Conservation (phyloP, 1,140 invertebrate species). For the Leptinotarsa undecemlineata region DNA sequence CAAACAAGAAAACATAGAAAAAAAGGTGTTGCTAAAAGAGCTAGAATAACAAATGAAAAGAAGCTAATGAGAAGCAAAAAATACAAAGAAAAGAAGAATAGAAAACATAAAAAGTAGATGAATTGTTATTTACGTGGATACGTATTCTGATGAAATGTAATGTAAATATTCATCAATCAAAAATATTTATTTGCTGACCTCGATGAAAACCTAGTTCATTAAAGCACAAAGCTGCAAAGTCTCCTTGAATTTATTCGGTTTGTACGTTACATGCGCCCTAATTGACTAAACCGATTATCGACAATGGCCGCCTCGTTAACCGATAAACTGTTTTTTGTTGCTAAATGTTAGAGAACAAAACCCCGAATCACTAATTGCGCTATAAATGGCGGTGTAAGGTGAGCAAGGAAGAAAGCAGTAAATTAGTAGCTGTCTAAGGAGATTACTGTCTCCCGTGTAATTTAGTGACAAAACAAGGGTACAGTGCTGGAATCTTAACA, state of each 20-base stretch:
- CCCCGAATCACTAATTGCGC: conserved; percentile 28
- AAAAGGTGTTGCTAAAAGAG: too few species aligned
- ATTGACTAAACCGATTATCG: conserved; percentile 2
- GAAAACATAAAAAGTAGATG: too few species aligned
- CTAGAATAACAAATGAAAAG: too few species aligned
- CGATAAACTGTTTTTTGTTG: not conserved
- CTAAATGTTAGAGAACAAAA: conserved; percentile 10
- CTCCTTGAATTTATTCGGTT: not conserved
- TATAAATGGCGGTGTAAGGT: conserved; percentile 33
- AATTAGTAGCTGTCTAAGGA: conserved; percentile 41
- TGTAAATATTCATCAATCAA: too few species aligned
- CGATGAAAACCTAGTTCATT: not conserved
- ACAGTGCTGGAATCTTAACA: conserved; percentile 41
- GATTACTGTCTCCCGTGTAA: conserved; percentile 41
- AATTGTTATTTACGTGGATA: too few species aligned
- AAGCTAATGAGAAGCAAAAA: too few species aligned
- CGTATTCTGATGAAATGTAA: too few species aligned
- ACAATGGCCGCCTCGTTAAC: not conserved
- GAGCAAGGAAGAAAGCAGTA: conserved; percentile 29
- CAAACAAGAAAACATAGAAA: too few species aligned
- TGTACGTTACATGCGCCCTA: not conserved
- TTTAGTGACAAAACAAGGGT: conserved; percentile 45
- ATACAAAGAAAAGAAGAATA: too few species aligned
- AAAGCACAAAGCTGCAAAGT: not conserved
- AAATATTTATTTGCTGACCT: too few species aligned